Conservation (phyloP, 1,140 invertebrate genomes). For the Leguminivora glycinivorella region DNA sequence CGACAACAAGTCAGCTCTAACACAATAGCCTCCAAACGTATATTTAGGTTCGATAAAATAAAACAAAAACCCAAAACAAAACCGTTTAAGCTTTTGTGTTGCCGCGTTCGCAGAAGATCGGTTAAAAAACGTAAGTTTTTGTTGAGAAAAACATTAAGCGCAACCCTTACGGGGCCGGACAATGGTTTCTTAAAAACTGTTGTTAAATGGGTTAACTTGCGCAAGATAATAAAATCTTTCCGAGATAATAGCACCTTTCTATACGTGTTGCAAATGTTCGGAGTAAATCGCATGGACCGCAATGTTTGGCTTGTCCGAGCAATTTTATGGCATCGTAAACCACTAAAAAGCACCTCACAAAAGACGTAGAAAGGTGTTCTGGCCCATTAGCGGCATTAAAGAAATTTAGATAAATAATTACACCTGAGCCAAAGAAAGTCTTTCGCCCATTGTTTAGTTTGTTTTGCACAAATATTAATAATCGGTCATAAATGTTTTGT, state of each 20-base stretch:
- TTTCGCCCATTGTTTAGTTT: constrained; percentile 63
- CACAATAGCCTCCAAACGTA: constrained; percentile 71
- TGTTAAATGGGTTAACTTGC: constrained; percentile 68
- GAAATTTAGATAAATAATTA: constrained; percentile 63
- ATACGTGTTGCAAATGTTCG: constrained; percentile 46
- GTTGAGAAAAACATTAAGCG: constrained; percentile 43
- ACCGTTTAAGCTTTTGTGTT: constrained; percentile 62
- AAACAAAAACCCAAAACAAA: constrained; percentile 69
- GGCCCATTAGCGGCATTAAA: constrained; percentile 62
- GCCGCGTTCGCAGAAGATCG: constrained; percentile 70
- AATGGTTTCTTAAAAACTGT: constrained; percentile 51
- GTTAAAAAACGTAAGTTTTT: constrained; percentile 55
- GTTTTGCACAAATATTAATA: constrained; percentile 59
- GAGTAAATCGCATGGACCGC: constrained; percentile 61
- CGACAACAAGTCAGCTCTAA: constrained; percentile 57
- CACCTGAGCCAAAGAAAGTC: constrained; percentile 71
- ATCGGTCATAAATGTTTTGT: constrained; percentile 67
- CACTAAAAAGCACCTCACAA: constrained; percentile 69
- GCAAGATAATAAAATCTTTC: constrained; percentile 42
- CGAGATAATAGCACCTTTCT: constrained; percentile 51
- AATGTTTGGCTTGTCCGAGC: constrained; percentile 72
- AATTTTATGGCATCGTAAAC: constrained; percentile 74
- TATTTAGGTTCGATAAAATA: constrained; percentile 74
- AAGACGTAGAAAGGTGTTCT: constrained; percentile 65
- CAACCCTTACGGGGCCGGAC: constrained; percentile 67